phyloP scores from a whole-genome alignment of 2,797 vertebrate genomes.

The Delichon dasypus region DNA sequence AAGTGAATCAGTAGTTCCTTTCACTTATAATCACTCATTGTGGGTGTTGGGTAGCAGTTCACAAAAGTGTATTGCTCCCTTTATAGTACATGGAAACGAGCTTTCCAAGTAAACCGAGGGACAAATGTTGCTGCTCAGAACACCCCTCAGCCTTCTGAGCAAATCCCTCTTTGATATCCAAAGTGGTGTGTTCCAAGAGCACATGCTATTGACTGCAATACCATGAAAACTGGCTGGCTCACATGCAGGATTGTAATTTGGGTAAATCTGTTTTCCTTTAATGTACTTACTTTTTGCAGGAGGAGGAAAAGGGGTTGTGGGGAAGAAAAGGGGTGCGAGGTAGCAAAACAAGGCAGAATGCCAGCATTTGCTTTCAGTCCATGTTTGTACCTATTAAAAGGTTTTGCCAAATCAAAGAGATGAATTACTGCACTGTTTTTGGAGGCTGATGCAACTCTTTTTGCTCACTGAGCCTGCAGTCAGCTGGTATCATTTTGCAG shows the following conservation, averaged over 20 bases:
- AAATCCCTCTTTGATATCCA: conserved; percentile 47
- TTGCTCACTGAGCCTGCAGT: not conserved
- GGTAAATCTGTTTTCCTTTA: conserved; percentile 54
- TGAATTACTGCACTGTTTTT: conserved; percentile 38
- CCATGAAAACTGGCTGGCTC: conserved; percentile 13
- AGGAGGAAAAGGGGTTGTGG: not conserved
- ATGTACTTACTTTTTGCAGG: not conserved
- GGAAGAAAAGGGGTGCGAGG: not conserved
- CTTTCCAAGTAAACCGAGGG: conserved; percentile 20
- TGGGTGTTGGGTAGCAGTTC: conserved; percentile 19
- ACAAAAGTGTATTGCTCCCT: conserved; percentile 56
- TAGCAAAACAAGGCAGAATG: not conserved
- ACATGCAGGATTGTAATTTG: conserved; percentile 4
- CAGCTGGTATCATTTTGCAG: conserved; percentile 21
- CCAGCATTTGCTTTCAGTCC: not conserved
- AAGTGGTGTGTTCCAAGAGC: conserved; percentile 15
- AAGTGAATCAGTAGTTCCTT: conserved; percentile 62
- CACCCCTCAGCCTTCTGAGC: conserved; percentile 15
- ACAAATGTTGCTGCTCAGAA: conserved; percentile 13
- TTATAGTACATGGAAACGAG: not conserved
- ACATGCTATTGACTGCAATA: not conserved
- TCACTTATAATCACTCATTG: conserved; percentile 43
- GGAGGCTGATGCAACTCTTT: not conserved
- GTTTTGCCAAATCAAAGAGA: conserved; percentile 16
- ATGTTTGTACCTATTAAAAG: not conserved